Evolutionary conservation across 2,113 vertebrate species (phyloP).

Genomic region (Myiopsitta monachus): DNA sequence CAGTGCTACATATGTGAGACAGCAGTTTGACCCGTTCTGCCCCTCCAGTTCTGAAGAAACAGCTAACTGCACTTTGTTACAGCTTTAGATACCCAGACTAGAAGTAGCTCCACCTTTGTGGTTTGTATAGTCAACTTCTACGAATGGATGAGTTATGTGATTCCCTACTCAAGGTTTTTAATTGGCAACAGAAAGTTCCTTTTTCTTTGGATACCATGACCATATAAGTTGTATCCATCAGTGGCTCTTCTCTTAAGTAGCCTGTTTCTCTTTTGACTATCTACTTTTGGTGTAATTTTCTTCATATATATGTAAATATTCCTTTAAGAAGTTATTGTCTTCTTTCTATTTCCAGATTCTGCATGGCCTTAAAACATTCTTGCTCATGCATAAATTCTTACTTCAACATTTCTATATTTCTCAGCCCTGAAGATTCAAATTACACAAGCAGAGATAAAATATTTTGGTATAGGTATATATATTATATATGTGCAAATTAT

Average conservation of each 20-base stretch:
- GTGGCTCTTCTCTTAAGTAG: not conserved
- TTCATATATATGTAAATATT: not conserved
- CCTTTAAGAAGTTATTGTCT: not conserved
- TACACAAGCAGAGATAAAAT: not conserved
- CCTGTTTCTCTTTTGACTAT: not conserved
- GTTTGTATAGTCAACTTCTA: not conserved
- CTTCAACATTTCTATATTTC: not conserved
- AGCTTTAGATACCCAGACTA: not conserved
- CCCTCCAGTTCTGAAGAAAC: not conserved
- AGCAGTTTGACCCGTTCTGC: rapidly evolving
- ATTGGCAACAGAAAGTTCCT: not conserved
- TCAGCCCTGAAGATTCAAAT: not conserved
- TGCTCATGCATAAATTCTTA: not conserved
- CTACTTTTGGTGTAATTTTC: not conserved
- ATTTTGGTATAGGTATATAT: not conserved
- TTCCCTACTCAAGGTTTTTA: not conserved
- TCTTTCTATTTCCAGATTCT: not conserved
- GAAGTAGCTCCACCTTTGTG: not conserved
- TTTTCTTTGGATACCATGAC: not conserved
- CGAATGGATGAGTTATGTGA: not conserved
- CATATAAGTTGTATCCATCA: not conserved
- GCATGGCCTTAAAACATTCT: not conserved
- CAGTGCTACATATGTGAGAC: not conserved
- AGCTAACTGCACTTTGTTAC: not conserved
- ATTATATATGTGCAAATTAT: not conserved